These are phyloP conservation scores for Slavum lentiscoides DNA, from an alignment of 2,888 invertebrate genomes.

Conservation along the genomic window DNA sequence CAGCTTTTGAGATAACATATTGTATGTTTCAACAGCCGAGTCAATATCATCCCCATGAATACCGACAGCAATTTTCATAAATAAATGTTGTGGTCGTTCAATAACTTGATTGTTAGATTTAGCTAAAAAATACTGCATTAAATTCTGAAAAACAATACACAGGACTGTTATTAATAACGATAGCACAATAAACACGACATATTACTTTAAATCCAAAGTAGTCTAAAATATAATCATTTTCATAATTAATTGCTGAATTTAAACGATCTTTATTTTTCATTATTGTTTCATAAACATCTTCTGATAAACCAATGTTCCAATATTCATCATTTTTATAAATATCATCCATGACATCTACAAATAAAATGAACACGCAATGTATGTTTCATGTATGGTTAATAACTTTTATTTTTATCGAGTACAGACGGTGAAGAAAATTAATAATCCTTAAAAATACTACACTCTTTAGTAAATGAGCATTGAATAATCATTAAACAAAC, in stretches of 20 bases:
- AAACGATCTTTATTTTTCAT: conserved; percentile 82
- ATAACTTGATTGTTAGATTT: conserved; percentile 89
- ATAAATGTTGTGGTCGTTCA: conserved; percentile 97
- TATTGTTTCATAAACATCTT: conserved; percentile 78
- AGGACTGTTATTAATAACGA: neutral
- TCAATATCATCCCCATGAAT: conserved; percentile 94
- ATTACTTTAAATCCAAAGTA: conserved; percentile 93
- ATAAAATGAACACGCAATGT: conserved; percentile 24
- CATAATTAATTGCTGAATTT: conserved; percentile 94
- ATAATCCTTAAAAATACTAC: neutral
- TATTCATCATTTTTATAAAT: conserved; percentile 75
- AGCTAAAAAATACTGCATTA: conserved; percentile 91
- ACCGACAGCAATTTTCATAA: conserved; percentile 97
- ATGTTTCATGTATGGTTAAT: neutral
- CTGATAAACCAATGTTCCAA: conserved; percentile 81
- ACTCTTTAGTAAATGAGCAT: too few species aligned
- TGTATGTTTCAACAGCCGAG: conserved; percentile 91
- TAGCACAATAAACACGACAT: neutral
- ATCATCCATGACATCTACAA: conserved; percentile 84
- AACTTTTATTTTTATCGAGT: neutral
- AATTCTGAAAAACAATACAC: conserved; percentile 65
- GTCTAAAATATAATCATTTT: conserved; percentile 94
- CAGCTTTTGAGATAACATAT: conserved; percentile 88
- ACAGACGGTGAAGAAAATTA: neutral
- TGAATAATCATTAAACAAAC: too few species aligned